These are phyloP conservation scores for Agapostemon virescens DNA, from an alignment of 2,888 invertebrate genomes.

Conservation along the genomic window DNA sequence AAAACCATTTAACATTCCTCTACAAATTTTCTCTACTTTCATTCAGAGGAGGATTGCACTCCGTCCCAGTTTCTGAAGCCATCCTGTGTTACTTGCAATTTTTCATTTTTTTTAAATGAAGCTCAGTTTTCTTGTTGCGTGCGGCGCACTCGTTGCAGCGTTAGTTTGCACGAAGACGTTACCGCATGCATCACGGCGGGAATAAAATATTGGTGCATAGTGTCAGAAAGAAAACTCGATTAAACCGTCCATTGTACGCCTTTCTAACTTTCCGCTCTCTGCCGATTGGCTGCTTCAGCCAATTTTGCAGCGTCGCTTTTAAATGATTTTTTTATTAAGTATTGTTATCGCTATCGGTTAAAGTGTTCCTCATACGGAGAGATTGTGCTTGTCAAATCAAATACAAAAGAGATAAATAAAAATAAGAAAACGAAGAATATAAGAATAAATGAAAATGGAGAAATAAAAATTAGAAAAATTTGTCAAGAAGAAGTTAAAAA, in stretches of 20 bases:
- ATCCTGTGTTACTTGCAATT: constrained; percentile 7
- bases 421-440: too few relatives aligned
- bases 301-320: background rate
- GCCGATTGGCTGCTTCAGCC: background rate
- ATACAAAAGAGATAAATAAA: background rate
- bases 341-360: too few relatives aligned
- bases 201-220: constrained; percentile 16
- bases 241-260: background rate
- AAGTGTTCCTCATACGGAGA: background rate
- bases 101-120: background rate
- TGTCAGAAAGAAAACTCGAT: background rate
- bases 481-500: too few relatives aligned
- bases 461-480: too few relatives aligned
- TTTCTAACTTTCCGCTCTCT: too few relatives aligned
- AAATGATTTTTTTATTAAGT: background rate
- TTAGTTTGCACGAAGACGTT: background rate
- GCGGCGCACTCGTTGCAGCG: background rate
- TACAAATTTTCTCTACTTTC: constrained; percentile 9
- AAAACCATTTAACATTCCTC: constrained; percentile 15
- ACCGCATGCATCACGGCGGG: background rate
- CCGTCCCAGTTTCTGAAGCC: background rate
- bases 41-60: background rate
- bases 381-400: background rate
- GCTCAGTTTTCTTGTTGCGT: background rate
- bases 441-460: too few relatives aligned